A percentile compares a stretch with the other conserved stretches of the same genome.
phyloP scores from a whole-genome alignment of 2,113 vertebrate species.

The Raja brachyura region DNA sequence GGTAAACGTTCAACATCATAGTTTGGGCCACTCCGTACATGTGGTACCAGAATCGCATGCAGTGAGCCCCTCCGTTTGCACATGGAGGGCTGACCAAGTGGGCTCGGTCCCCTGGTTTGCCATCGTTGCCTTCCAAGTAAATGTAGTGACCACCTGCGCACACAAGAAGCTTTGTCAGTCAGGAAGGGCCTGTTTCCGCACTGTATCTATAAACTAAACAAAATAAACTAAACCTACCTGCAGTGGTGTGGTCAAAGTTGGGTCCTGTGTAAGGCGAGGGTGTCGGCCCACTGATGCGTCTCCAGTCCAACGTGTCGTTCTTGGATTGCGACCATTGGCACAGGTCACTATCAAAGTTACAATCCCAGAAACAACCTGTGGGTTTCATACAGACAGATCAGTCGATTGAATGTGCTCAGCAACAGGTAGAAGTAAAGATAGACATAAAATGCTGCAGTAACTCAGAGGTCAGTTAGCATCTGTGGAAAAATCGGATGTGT shows the following conservation, averaged over 20 bases:
- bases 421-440: no score
- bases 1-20: conserved; percentile 59
- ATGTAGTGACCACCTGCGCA: conserved; percentile 66
- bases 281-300: conserved; percentile 60
- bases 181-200: background rate
- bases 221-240: background rate
- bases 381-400: background rate
- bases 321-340: conserved; percentile 61
- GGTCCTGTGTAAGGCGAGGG: conserved; percentile 51
- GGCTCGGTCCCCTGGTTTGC: conserved; percentile 51
- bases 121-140: conserved; percentile 55
- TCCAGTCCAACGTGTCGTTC: conserved; percentile 67
- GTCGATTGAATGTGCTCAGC: background rate
- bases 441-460: no score
- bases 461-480: no score
- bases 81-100: conserved; percentile 57
- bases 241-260: background rate
- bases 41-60: conserved; percentile 73
- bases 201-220: no score
- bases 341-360: conserved; percentile 55
- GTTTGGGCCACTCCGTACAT: conserved; percentile 58
- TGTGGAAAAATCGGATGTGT: no score
- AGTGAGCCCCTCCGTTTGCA: conserved; percentile 51
- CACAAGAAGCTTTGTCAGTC: background rate
- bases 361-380: conserved; percentile 38